These are phyloP conservation scores for Ceuthmochares aereus DNA, from an alignment of 2,113 vertebrate species.

Conservation along the genomic window DNA sequence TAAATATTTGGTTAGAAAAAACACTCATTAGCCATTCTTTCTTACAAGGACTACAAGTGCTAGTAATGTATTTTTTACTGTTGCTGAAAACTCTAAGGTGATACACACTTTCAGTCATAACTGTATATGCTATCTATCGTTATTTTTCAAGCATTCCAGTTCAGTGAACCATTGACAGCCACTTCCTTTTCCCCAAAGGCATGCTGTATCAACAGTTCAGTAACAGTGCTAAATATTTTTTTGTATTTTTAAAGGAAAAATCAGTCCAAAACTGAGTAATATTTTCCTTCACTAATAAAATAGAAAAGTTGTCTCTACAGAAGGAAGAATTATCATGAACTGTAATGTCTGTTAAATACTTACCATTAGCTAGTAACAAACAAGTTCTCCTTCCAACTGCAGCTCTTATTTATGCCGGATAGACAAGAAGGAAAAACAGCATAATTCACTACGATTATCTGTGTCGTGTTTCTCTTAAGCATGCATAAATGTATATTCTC, in stretches of 20 bases:
- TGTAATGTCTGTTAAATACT: background rate
- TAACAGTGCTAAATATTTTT: conserved; percentile 49
- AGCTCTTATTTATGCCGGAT: background rate
- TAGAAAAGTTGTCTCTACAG: background rate
- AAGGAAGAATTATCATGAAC: background rate
- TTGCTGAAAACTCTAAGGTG: background rate
- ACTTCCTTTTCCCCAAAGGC: background rate
- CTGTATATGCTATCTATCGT: background rate
- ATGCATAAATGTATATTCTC: background rate
- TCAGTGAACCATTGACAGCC: background rate
- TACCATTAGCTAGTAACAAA: background rate
- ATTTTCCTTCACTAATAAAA: background rate
- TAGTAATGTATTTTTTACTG: background rate
- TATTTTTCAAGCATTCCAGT: conserved; percentile 44
- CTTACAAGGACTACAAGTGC: background rate
- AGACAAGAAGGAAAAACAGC: background rate
- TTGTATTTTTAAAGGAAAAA: conserved; percentile 44
- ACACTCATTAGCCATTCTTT: background rate
- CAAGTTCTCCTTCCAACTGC: background rate
- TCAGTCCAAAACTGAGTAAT: background rate
- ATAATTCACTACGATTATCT: background rate
- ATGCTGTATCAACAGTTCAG: conserved; percentile 23
- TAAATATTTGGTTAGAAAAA: background rate
- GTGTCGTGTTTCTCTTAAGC: background rate
- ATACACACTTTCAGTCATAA: background rate